A percentile compares a stretch with the other conserved stretches of the same genome.
Evolutionary conservation across 2,797 vertebrate genomes (phyloP).

Genomic region (Bradypodion pumilum): DNA sequence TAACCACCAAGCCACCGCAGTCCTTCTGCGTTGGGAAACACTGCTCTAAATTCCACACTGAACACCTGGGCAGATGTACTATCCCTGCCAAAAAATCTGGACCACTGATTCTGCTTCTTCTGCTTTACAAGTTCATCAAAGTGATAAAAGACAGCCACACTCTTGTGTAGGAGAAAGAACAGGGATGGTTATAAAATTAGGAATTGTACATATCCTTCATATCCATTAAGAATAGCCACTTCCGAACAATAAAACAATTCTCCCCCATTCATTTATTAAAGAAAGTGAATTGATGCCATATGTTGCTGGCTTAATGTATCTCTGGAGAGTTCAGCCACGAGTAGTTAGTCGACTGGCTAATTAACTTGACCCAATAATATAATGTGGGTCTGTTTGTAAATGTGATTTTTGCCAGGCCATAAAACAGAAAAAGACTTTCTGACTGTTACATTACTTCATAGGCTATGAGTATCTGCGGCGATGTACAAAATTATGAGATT

Average conservation of each 20-base stretch:
- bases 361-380: slow-evolving; percentile 29
- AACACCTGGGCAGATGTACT: too few species aligned
- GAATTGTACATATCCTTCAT: background rate
- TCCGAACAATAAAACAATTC: background rate
- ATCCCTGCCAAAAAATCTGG: too few species aligned
- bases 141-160: background rate
- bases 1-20: too few species aligned
- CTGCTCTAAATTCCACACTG: too few species aligned
- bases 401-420: slow-evolving; percentile 4
- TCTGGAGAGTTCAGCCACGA: background rate
- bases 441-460: background rate
- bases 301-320: background rate
- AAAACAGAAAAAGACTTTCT: background rate
- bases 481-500: background rate
- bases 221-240: slow-evolving; percentile 14
- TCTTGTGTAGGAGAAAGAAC: too few species aligned
- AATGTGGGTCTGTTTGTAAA: slow-evolving; percentile 19
- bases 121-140: too few species aligned
- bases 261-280: slow-evolving; percentile 4
- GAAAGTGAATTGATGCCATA: slow-evolving; percentile 5
- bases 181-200: background rate
- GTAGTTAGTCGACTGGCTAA: slow-evolving; percentile 14
- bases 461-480: background rate
- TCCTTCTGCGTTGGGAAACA: too few species aligned
- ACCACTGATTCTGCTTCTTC: too few species aligned